Base-by-base conservation (phyloP, 2,113 vertebrate genomes). In the Numenius arquata region DNA sequence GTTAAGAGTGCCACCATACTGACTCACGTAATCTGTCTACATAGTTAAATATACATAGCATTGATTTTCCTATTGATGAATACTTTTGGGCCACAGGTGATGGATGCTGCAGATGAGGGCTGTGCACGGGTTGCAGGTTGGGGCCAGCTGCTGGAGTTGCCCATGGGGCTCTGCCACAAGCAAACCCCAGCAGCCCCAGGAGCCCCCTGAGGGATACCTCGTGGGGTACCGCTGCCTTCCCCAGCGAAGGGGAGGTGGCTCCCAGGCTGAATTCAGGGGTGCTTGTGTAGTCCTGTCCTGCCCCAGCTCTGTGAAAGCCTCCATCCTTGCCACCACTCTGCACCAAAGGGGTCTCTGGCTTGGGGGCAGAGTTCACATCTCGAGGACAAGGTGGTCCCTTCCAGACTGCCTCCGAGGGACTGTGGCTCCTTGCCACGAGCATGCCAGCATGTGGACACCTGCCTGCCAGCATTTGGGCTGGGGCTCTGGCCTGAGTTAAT, bases 281-380 rank as follows among this genome's bases (percentile, higher is more conserved):
- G 7, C 1, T 1, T 0, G 0, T 21, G 47, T 12, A 1, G 1
- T n/a, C 20, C 11, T 5, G 2, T 59, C 38, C 67, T 19, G 27
- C 5, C 40, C 27, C 34, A 58, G 36, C 55, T 62, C 68, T 74
- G 41, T 2, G 8, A 59, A 85, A 89, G 27, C 72, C 55, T 70
- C 78, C 43, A 29, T 38, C 43, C 62, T 59, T 3, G 3, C 43
- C 73, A 32, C 5, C 36, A 18, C 16, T 36, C 41, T 45, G 36
- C 79, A 71, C 40, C n/a, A 11, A 9, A 17, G 10, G 11, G 16
- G 2, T 16, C n/a, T 83, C 48, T 63, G 40, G 27, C 47, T 3
- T 82, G n/a, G 41, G 13, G 15, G 5, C 48, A 72, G 26, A 70
- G 17, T 16, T 73, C 23, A 14, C 23, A 32, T 13, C 41, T 41